Base-by-base conservation (phyloP, 2,888 invertebrate genomes). In the Odontocolon sp. region DNA sequence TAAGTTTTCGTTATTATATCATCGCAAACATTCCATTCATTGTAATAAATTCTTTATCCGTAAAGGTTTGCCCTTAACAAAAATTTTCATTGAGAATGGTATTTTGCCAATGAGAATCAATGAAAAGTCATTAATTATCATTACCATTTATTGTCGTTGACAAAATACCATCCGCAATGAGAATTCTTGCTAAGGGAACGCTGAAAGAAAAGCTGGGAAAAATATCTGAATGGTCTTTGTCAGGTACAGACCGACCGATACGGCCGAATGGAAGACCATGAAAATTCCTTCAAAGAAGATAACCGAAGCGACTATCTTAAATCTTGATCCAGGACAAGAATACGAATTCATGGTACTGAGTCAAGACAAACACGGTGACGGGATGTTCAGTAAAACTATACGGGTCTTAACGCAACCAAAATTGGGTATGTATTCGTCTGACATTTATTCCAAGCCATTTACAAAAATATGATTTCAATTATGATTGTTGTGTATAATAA, bases 281-380 rank as follows among this genome's bases (percentile, higher is more conserved):
- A 93, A 93, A 84, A 94, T 97, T 33, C 91, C 94, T 64, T 94
- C 95, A 6, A 93, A 94, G 66, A 94, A 94, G 82, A 92, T 94
- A 54, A 95, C 96, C 69, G 95, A 95, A 87, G 95, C 96, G 52
- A 96, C 96, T 5, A 92, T 98, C 75, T 93, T 93, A 80, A 94
- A 95, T 81, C 92, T 98, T 81, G 92, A 92, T 76, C 94, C 97
- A 16, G 95, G 93, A 57, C 93, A 95, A 18, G 94, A 95, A 87
- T 98, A 98, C 91, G 97, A 98, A 91, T 94, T 98, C 87, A 96
- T 97, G 93, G 96, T 98, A 54, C 92, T 97, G 56, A 95, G 97
- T 82, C 95, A 96, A 89, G 97, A 98, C 90, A 93, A 95, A 85
- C 92, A 94, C 75, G 97, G 97, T 4, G 97, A 97, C 85, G 97